Evolutionary conservation across 2,888 invertebrate species (phyloP).

Genomic region (Apodemia zela): DNA sequence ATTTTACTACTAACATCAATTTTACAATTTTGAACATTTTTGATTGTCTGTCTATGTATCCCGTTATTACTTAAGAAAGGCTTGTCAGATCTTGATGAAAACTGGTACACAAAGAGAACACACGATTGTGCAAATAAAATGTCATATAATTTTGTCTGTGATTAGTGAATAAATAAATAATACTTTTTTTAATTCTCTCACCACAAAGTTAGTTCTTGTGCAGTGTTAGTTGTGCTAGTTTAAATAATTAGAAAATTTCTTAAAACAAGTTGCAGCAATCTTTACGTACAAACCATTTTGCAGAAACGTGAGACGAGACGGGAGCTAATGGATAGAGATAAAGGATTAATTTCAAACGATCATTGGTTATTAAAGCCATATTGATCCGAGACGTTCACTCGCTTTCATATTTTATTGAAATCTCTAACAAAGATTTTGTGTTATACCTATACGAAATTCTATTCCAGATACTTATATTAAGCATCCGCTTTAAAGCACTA

Average conservation of each 20-base stretch:
- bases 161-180: too few relatives aligned
- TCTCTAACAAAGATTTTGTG: conserved; percentile 41
- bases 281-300: background rate
- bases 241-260: background rate
- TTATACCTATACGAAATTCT: conserved; percentile 31
- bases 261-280: background rate
- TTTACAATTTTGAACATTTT: too few relatives aligned
- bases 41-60: too few relatives aligned
- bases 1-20: too few relatives aligned
- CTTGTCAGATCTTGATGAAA: too few relatives aligned
- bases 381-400: conserved; percentile 40
- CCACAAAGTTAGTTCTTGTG: too few relatives aligned
- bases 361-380: conserved; percentile 50
- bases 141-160: too few relatives aligned
- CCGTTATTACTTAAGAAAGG: too few relatives aligned
- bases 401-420: conserved; percentile 45
- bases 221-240: too few relatives aligned
- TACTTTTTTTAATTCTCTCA: too few relatives aligned
- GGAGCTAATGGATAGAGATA: conserved; percentile 44
- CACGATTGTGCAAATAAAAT: too few relatives aligned
- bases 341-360: conserved; percentile 51
- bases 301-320: conserved; percentile 2
- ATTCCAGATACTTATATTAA: conserved; percentile 30
- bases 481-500: conserved; percentile 31
- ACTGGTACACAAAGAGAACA: too few relatives aligned